These are phyloP conservation scores for Conus canariensis DNA, from an alignment of 2,888 invertebrate species.

Conservation along the genomic window DNA sequence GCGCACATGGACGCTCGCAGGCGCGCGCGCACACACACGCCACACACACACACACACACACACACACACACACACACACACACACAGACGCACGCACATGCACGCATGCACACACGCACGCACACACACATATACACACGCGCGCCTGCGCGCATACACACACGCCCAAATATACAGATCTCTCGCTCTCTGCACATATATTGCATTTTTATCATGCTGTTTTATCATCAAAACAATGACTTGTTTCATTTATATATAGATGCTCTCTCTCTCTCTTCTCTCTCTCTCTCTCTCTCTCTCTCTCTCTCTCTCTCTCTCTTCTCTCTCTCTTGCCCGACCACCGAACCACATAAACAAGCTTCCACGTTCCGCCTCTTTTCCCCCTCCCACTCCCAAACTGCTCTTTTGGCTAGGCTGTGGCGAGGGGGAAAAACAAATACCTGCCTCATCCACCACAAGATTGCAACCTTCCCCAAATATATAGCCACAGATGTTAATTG, in stretches of 20 bases:
- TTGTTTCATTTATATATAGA: too few species aligned
- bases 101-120: too few species aligned
- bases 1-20: too few species aligned
- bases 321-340: too few species aligned
- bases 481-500: conserved; percentile 25
- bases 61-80: not conserved
- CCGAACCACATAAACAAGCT: too few species aligned
- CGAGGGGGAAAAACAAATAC: not conserved
- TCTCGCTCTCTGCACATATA: too few species aligned
- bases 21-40: not conserved
- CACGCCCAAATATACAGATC: not conserved
- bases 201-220: too few species aligned
- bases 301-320: too few species aligned
- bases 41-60: not conserved
- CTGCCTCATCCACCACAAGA: not conserved
- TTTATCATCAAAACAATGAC: too few species aligned
- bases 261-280: too few species aligned
- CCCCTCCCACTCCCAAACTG: too few species aligned
- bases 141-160: conserved; percentile 11
- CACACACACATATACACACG: not conserved
- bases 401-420: not conserved
- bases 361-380: not conserved
- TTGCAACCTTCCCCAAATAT: not conserved
- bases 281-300: too few species aligned
- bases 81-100: not conserved